Percentiles rank a stretch among this genome's conserved stretches.
phyloP scores from a whole-genome alignment of 64 coral and sea anemone species.

The Montipora sp. region DNA sequence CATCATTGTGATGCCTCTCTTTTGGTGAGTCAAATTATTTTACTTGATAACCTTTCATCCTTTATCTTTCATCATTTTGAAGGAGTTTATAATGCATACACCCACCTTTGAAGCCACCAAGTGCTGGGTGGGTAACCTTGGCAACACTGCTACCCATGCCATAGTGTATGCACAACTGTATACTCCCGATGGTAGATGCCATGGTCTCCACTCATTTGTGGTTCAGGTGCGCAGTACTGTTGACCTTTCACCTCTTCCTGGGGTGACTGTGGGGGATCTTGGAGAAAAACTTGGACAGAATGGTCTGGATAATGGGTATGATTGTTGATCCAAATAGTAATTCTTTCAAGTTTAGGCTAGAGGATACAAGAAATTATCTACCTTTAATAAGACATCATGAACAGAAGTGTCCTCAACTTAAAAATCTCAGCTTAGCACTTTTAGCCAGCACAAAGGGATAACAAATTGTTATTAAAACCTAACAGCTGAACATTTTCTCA shows the following conservation, averaged over 20 bases:
- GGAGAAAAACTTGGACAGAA: slow-evolving; percentile 97
- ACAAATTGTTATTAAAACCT: no score
- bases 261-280: slow-evolving; percentile 91
- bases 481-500: no score
- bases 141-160: slow-evolving; percentile 91
- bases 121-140: slow-evolving; percentile 97
- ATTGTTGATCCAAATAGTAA: no score
- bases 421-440: no score
- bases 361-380: no score
- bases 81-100: slow-evolving; percentile 95
- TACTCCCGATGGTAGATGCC: slow-evolving; percentile 86
- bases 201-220: slow-evolving; percentile 92
- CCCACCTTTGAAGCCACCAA: slow-evolving; percentile 92
- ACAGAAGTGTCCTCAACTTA: no score
- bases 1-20: no score
- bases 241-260: slow-evolving; percentile 86
- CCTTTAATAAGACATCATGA: no score
- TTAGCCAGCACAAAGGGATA: no score
- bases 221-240: slow-evolving; percentile 81
- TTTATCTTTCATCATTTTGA: not conserved
- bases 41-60: no score
- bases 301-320: slow-evolving; percentile 85
- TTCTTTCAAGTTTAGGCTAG: no score
- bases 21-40: no score
- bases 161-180: slow-evolving; percentile 95